phyloP scores from a whole-genome alignment of 2,797 vertebrate genomes.

The Chloroceryle inda region DNA sequence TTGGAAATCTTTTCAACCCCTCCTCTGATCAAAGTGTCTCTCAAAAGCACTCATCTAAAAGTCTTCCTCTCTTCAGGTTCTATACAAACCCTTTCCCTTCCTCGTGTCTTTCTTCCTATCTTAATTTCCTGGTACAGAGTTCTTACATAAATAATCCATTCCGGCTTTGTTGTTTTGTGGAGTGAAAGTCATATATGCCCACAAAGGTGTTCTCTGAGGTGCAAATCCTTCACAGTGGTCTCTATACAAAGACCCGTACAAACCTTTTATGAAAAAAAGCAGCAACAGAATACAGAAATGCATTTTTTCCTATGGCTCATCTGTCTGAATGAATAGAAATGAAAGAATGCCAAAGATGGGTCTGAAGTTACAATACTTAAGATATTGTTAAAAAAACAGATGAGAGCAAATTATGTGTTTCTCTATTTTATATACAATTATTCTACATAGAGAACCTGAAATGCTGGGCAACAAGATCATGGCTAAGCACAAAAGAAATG shows the following conservation, averaged over 20 bases:
- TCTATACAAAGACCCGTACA: background rate
- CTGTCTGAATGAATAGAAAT: background rate
- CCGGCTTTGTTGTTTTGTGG: background rate
- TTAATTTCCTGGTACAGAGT: background rate
- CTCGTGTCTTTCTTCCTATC: background rate
- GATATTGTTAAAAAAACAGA: background rate
- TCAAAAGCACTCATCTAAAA: background rate
- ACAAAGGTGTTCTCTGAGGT: background rate
- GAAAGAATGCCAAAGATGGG: background rate
- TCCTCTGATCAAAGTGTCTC: background rate
- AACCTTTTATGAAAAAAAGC: conserved; percentile 3
- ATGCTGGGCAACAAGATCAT: background rate
- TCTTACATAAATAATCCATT: background rate
- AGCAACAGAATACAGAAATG: background rate
- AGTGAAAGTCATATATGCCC: background rate
- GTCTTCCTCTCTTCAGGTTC: background rate
- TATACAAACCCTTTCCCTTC: background rate
- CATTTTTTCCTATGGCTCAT: background rate
- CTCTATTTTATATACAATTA: background rate
- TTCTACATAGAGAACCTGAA: background rate
- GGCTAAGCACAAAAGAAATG: background rate
- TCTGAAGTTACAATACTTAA: background rate
- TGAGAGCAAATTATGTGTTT: background rate
- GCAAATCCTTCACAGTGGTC: background rate
- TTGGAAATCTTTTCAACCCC: background rate